Conservation (phyloP, 2,113 vertebrate genomes). For the Zapornia atra region DNA sequence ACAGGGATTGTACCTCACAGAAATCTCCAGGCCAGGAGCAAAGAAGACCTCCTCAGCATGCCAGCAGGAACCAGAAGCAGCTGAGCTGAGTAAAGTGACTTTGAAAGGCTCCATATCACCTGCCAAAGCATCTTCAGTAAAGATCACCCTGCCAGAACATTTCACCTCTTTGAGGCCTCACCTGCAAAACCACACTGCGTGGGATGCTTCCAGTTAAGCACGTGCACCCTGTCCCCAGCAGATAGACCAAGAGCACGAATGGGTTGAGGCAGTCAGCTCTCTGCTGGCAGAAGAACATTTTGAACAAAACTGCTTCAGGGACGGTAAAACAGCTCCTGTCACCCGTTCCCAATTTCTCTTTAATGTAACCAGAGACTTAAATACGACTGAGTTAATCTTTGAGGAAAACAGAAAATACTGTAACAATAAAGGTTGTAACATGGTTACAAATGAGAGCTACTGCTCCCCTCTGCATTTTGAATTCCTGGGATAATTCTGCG, state of each 20-base stretch:
- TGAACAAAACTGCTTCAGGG: not conserved
- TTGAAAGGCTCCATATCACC: not conserved
- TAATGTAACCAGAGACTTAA: slow-evolving; percentile 76
- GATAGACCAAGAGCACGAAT: not conserved
- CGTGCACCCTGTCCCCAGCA: not conserved
- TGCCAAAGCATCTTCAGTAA: not conserved
- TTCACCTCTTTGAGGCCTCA: not conserved
- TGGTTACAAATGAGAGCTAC: slow-evolving; percentile 82
- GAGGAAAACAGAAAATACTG: slow-evolving; percentile 82
- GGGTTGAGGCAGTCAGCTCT: not conserved
- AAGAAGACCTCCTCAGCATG: not conserved
- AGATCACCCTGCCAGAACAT: not conserved
- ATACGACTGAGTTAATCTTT: slow-evolving; percentile 77
- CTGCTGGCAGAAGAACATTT: not conserved
- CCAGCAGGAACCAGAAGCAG: not conserved
- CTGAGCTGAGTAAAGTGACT: not conserved
- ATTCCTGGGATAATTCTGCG: slow-evolving; percentile 81
- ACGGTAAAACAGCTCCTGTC: not conserved
- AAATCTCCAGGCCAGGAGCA: not conserved
- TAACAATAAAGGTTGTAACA: slow-evolving; percentile 79
- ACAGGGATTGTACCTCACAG: not conserved
- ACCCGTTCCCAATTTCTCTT: not conserved
- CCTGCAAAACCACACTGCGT: not conserved
- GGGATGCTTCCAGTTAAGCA: not conserved
- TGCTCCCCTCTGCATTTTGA: slow-evolving; percentile 81